A percentile compares a stretch with the other conserved stretches of the same genome.
phyloP scores from a whole-genome alignment of 2,797 vertebrate genomes.

The Chlorospingus semifuscus region DNA sequence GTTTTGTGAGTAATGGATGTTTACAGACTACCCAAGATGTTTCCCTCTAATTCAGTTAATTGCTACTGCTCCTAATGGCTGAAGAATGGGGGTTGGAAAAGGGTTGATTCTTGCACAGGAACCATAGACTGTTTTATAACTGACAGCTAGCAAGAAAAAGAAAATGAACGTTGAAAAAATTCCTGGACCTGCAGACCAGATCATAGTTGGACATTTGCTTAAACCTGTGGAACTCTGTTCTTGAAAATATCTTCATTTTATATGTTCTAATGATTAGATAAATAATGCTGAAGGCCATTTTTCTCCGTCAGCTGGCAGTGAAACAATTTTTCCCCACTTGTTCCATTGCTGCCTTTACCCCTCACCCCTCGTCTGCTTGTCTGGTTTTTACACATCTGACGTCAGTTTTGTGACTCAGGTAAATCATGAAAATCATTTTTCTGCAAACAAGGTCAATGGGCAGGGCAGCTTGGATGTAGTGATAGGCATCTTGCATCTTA shows the following conservation, averaged over 20 bases:
- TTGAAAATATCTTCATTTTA: background rate
- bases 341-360: background rate
- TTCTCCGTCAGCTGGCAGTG: background rate
- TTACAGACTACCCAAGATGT: background rate
- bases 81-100: background rate
- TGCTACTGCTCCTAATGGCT: background rate
- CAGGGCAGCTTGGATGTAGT: background rate
- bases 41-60: constrained; percentile 30
- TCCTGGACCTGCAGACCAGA: background rate
- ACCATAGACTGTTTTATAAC: background rate
- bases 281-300: background rate
- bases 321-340: rapidly evolving
- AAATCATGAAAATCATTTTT: background rate
- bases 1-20: background rate
- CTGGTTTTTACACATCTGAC: rapidly evolving
- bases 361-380: background rate
- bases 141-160: background rate
- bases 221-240: background rate
- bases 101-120: background rate
- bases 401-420: background rate
- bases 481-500: background rate
- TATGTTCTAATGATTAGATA: background rate
- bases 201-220: background rate
- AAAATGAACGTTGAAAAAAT: background rate
- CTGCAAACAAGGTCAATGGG: background rate